Percentiles rank a stretch among this genome's conserved stretches.
phyloP scores from a whole-genome alignment of 2,888 invertebrate species.

The Glyphotaelius pellucidus region DNA sequence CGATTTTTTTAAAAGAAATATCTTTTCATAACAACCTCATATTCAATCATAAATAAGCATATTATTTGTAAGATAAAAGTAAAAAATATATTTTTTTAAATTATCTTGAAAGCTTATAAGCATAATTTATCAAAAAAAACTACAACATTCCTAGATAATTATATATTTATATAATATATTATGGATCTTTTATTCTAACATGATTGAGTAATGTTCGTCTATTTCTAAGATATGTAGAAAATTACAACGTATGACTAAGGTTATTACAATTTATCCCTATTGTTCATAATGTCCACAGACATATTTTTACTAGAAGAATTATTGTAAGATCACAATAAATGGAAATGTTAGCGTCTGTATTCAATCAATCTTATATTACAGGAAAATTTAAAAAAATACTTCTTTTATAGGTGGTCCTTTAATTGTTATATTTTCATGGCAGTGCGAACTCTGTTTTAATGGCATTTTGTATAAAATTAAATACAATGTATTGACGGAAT shows the following conservation, averaged over 20 bases:
- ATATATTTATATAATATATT: constrained; percentile 30
- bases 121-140: neutral
- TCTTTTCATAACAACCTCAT: neutral
- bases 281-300: neutral
- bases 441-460: neutral
- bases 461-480: neutral
- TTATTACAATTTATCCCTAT: neutral
- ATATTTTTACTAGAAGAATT: neutral
- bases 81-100: neutral
- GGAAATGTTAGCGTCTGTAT: neutral
- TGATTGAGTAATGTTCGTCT: constrained; percentile 6
- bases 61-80: neutral
- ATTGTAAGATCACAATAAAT: neutral
- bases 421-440: neutral
- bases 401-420: neutral
- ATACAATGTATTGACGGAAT: neutral
- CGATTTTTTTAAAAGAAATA: neutral
- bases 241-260: neutral
- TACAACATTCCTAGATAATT: neutral
- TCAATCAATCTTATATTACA: neutral
- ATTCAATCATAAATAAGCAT: neutral
- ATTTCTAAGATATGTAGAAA: constrained; percentile 32
- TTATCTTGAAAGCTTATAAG: neutral
- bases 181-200: constrained; percentile 33
- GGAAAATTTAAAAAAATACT: neutral